Percentiles rank a stretch among this genome's conserved stretches.
Evolutionary conservation across 1,140 invertebrate species (phyloP).

Genomic region (Conus betulinus): DNA sequence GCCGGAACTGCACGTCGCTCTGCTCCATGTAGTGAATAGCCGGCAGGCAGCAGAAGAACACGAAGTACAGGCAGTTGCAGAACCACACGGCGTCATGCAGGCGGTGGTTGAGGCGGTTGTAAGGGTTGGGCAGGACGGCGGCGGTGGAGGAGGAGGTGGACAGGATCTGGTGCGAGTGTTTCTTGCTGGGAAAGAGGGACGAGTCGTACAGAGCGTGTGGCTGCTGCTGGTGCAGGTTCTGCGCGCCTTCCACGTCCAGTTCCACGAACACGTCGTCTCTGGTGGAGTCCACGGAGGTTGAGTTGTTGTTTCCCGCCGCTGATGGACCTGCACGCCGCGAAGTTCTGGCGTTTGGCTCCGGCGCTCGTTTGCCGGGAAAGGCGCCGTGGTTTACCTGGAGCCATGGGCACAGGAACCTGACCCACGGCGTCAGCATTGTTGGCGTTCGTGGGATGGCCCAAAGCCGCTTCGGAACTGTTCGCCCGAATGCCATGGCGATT

Average conservation of each 20-base stretch:
- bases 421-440: background rate
- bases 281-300: constrained; percentile 28
- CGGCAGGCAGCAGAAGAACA: constrained; percentile 47
- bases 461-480: background rate
- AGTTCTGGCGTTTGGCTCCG: constrained; percentile 4
- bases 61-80: constrained; percentile 37
- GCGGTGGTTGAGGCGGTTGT: constrained; percentile 44
- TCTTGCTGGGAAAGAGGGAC: constrained; percentile 10
- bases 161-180: background rate
- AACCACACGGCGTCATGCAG: constrained; percentile 36
- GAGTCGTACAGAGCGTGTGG: background rate
- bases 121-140: constrained; percentile 42
- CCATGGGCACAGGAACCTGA: background rate
- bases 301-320: background rate
- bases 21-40: constrained; percentile 42
- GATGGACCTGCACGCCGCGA: background rate
- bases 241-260: background rate
- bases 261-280: constrained; percentile 43
- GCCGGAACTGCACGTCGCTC: constrained; percentile 33
- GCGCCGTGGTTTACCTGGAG: constrained; percentile 7
- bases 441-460: background rate
- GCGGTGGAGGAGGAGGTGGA: constrained; percentile 34
- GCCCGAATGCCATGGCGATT: background rate
- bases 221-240: background rate
- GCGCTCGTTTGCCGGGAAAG: background rate